These are phyloP conservation scores for Neogobius melanostomus DNA, from an alignment of 2,113 vertebrate species.

Conservation along the genomic window DNA sequence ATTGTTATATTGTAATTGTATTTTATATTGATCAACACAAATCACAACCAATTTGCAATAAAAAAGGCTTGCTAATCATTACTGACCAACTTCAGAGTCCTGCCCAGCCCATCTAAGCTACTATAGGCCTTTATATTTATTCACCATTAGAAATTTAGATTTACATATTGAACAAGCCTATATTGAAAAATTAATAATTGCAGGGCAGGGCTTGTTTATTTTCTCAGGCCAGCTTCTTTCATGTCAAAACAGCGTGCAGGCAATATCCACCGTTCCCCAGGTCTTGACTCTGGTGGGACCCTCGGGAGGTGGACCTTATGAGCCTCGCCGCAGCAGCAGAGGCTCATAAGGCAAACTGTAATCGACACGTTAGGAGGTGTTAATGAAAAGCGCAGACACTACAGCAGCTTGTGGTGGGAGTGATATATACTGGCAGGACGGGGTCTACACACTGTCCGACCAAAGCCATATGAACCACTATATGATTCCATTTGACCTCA, in stretches of 20 bases:
- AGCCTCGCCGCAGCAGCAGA: too few relatives aligned
- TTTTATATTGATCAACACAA: too few relatives aligned
- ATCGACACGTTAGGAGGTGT: slow-evolving; percentile 68
- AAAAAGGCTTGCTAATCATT: too few relatives aligned
- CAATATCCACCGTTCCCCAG: not conserved
- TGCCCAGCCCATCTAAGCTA: too few relatives aligned
- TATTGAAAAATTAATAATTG: too few relatives aligned
- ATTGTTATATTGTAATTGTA: too few relatives aligned
- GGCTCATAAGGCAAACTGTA: slow-evolving; percentile 34
- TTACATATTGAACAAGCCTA: too few relatives aligned
- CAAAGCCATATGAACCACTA: slow-evolving; percentile 24
- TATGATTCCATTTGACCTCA: slow-evolving; percentile 16
- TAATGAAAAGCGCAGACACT: slow-evolving; percentile 68
- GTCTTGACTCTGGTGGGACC: slow-evolving; percentile 10
- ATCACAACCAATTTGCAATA: too few relatives aligned
- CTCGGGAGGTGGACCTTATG: slow-evolving; percentile 28
- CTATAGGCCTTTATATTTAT: too few relatives aligned
- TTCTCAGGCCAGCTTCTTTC: slow-evolving; percentile 5
- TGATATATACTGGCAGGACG: not conserved
- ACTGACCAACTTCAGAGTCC: too few relatives aligned
- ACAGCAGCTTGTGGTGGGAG: slow-evolving; percentile 39
- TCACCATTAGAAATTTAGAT: too few relatives aligned
- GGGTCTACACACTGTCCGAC: slow-evolving; percentile 17
- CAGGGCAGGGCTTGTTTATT: not conserved
- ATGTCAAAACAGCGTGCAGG: slow-evolving; percentile 3